A percentile compares a stretch with the other conserved stretches of the same genome.
Conservation (phyloP, 1,140 invertebrate genomes). For the Aculops lycopersici region DNA sequence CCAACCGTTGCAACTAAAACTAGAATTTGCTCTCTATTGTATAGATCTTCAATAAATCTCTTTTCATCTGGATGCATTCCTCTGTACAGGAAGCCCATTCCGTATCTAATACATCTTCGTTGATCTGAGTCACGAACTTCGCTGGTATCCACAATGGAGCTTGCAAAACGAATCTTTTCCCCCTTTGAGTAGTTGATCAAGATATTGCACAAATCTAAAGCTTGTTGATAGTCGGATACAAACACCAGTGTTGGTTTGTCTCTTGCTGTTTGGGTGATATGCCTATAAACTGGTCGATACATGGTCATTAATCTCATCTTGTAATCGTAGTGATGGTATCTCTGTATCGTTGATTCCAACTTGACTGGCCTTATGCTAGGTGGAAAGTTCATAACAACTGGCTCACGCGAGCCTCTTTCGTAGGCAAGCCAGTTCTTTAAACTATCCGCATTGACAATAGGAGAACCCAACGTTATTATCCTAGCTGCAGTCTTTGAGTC, state of each 20-base stretch:
- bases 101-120: slow-evolving; percentile 25
- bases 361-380: slow-evolving; percentile 80
- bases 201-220: too few relatives aligned
- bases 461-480: slow-evolving; percentile 75
- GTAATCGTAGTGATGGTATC: slow-evolving; percentile 90
- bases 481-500: slow-evolving; percentile 16
- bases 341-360: slow-evolving; percentile 73
- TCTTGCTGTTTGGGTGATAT: slow-evolving; percentile 51
- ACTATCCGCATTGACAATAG: slow-evolving; percentile 74
- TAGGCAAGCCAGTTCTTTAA: slow-evolving; percentile 87
- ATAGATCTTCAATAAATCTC: slow-evolving; percentile 60
- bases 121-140: not conserved
- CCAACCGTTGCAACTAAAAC: slow-evolving; percentile 57
- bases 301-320: slow-evolving; percentile 74
- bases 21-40: slow-evolving; percentile 70
- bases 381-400: slow-evolving; percentile 91
- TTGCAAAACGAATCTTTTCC: slow-evolving; percentile 66
- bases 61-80: slow-evolving; percentile 50
- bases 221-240: slow-evolving; percentile 72
- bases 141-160: slow-evolving; percentile 18
- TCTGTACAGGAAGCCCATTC: slow-evolving; percentile 88
- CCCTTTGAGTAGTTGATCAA: slow-evolving; percentile 79
- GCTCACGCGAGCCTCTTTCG: slow-evolving; percentile 45
- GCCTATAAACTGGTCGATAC: slow-evolving; percentile 85
- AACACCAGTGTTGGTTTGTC: slow-evolving; percentile 78